A percentile compares a stretch with the other conserved stretches of the same genome.
These are phyloP conservation scores for Potorous gilbertii DNA, from an alignment of 2,797 vertebrate species.

Conservation along the genomic window DNA sequence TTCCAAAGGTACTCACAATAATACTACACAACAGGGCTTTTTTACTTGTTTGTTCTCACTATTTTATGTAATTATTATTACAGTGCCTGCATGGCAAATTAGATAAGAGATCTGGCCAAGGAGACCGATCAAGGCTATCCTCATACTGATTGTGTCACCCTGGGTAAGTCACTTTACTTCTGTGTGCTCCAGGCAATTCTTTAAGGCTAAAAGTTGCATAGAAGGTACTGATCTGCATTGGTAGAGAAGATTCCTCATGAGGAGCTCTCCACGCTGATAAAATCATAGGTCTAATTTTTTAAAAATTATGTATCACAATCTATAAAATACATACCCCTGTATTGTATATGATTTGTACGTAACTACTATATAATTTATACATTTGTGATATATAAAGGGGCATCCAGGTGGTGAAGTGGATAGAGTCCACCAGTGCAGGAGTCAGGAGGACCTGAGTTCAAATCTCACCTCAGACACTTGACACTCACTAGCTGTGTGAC, in stretches of 20 bases:
- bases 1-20: not conserved
- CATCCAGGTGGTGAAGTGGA: no score
- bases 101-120: not conserved
- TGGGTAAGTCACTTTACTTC: not conserved
- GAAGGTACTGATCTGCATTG: not conserved
- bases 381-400: not conserved
- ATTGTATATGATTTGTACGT: not conserved
- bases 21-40: not conserved
- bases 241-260: not conserved
- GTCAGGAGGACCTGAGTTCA: no score
- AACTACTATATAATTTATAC: not conserved
- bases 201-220: not conserved
- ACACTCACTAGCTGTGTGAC: no score
- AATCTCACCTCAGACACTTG: no score
- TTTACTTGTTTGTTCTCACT: not conserved
- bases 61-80: not conserved
- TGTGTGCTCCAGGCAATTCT: not conserved
- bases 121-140: not conserved
- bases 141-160: not conserved
- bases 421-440: no score
- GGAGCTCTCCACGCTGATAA: not conserved
- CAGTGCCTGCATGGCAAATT: not conserved
- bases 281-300: not conserved
- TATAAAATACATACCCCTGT: not conserved
- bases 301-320: not conserved